A percentile compares a stretch with the other conserved stretches of the same genome.
Conservation (phyloP, 2,888 invertebrate genomes). For the Oligia latruncula region DNA sequence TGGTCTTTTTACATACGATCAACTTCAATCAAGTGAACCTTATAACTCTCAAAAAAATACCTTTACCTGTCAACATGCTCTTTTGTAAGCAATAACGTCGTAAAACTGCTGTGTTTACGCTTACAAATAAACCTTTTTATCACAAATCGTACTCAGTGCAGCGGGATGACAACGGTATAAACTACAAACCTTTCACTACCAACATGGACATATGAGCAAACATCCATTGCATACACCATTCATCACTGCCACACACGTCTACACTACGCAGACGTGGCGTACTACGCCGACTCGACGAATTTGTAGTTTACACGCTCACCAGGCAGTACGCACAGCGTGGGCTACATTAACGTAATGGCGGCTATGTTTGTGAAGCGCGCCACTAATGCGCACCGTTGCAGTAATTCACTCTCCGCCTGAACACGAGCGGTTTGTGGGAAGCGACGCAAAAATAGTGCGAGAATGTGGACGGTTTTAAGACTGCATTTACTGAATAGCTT, state of each 20-base stretch:
- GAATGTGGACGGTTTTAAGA: constrained; percentile 21
- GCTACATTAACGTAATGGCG: constrained; percentile 32
- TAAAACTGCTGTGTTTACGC: not conserved
- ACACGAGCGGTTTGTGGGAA: not conserved
- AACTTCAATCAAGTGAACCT: not conserved
- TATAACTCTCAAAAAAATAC: too few species aligned
- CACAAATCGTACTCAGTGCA: not conserved
- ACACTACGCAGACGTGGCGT: not conserved
- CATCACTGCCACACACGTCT: not conserved
- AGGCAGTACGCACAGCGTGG: not conserved
- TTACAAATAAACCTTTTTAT: not conserved
- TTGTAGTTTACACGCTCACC: not conserved
- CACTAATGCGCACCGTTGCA: constrained; percentile 35
- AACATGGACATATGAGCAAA: not conserved
- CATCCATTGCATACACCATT: not conserved
- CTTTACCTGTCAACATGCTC: not conserved
- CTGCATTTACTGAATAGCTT: constrained; percentile 12
- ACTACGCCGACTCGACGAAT: not conserved
- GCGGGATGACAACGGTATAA: not conserved
- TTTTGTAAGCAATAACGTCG: too few species aligned
- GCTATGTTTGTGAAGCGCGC: constrained; percentile 25
- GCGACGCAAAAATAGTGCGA: constrained; percentile 7
- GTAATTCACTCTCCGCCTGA: constrained; percentile 15
- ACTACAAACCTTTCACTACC: not conserved
- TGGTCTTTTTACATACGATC: too few species aligned